These are phyloP conservation scores for Phyllotis vaccarum DNA, from an alignment of 2,797 vertebrate genomes.

Conservation along the genomic window DNA sequence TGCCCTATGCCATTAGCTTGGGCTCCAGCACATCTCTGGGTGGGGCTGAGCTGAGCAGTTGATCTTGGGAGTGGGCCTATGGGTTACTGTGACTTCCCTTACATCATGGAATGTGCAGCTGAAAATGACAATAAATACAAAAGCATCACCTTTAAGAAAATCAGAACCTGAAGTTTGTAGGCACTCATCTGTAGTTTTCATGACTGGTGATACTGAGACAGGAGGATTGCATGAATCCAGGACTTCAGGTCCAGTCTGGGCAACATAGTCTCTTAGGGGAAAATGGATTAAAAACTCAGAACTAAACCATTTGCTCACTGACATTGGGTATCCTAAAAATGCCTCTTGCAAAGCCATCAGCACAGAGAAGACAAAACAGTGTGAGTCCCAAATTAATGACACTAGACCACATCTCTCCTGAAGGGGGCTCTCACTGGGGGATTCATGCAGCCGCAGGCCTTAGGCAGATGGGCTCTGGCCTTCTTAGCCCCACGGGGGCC, in stretches of 20 bases:
- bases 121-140: not conserved
- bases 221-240: not conserved
- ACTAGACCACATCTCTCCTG: not conserved
- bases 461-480: not conserved
- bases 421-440: not conserved
- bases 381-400: not conserved
- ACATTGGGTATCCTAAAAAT: not conserved
- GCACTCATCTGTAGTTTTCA: not conserved
- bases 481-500: not conserved
- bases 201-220: not conserved
- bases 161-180: not conserved
- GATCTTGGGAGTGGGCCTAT: not conserved
- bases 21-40: not conserved
- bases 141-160: not conserved
- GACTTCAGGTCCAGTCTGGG: not conserved
- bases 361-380: not conserved
- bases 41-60: not conserved
- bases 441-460: not conserved
- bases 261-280: not conserved
- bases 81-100: not conserved
- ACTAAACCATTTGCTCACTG: not conserved
- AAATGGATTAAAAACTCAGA: not conserved
- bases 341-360: not conserved
- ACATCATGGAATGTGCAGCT: not conserved
- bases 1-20: not conserved